phyloP scores from a whole-genome alignment of 1,140 invertebrate species.

The Nylanderia fulva region DNA sequence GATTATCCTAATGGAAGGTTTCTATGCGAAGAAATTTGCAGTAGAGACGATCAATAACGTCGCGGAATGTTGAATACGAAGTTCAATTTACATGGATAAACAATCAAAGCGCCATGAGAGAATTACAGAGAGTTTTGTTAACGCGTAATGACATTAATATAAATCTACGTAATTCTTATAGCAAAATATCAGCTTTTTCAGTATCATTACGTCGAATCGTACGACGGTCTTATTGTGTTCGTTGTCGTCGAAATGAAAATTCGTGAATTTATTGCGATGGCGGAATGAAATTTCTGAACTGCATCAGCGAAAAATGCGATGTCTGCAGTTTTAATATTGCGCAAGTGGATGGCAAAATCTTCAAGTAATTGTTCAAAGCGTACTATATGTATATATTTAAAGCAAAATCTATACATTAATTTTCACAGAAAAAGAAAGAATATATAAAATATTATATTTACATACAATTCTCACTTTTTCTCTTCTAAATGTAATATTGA shows the following conservation, averaged over 20 bases:
- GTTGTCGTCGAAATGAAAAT: slow-evolving; percentile 51
- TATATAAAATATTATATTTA: no score
- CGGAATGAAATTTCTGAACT: slow-evolving; percentile 55
- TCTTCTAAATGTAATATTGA: no score
- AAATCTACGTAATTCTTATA: neutral
- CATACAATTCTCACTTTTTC: no score
- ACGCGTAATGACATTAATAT: slow-evolving; percentile 26
- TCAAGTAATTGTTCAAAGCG: slow-evolving; percentile 42
- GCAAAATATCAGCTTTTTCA: slow-evolving; percentile 28
- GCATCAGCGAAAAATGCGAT: slow-evolving; percentile 48
- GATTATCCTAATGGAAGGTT: slow-evolving; percentile 54
- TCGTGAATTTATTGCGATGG: slow-evolving; percentile 57
- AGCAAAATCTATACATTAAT: no score
- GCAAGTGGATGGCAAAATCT: slow-evolving; percentile 1
- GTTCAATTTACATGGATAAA: slow-evolving; percentile 43
- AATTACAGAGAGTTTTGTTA: slow-evolving; percentile 10
- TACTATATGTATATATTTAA: no score
- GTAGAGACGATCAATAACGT: slow-evolving; percentile 17
- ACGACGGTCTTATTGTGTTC: slow-evolving; percentile 38
- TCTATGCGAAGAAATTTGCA: slow-evolving; percentile 50
- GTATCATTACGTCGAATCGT: slow-evolving; percentile 32
- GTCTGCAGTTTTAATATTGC: slow-evolving; percentile 44
- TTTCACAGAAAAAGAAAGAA: no score
- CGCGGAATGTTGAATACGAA: slow-evolving; percentile 20
- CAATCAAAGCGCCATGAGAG: neutral